Conservation (phyloP, 2,888 invertebrate genomes). For the Epirrhoe tristata region DNA sequence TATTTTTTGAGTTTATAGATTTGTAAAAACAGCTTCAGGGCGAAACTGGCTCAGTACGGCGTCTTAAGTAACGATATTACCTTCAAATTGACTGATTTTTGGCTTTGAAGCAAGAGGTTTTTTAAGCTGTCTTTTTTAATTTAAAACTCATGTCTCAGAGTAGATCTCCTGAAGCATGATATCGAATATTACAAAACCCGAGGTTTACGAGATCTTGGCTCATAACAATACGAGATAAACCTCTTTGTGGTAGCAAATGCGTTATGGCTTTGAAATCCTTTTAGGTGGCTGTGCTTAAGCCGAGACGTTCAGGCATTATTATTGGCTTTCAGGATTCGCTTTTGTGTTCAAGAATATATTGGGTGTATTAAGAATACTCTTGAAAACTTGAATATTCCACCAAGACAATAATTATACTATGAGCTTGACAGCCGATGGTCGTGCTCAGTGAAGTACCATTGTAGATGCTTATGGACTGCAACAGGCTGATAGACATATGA, state of each 20-base stretch:
- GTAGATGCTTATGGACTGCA: too few species aligned
- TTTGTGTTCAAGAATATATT: conserved; percentile 17
- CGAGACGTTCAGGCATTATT: conserved; percentile 9
- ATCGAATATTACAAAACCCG: conserved; percentile 9
- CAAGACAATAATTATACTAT: neutral
- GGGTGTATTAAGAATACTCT: neutral
- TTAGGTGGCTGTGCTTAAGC: conserved; percentile 21
- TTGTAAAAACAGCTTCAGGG: too few species aligned
- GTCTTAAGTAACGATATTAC: too few species aligned
- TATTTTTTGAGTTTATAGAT: too few species aligned
- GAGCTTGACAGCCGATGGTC: neutral
- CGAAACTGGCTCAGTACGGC: too few species aligned
- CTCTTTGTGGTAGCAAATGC: conserved; percentile 41
- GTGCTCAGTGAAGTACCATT: too few species aligned
- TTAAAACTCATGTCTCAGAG: conserved; percentile 2
- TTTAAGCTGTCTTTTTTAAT: too few species aligned
- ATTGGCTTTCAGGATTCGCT: conserved; percentile 13
- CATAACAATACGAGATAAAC: conserved; percentile 36
- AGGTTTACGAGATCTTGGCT: conserved; percentile 33
- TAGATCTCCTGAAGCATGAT: conserved; percentile 2
- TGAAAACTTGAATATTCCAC: neutral
- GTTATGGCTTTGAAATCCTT: conserved; percentile 39
- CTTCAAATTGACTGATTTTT: too few species aligned
- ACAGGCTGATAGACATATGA: too few species aligned
- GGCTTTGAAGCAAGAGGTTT: too few species aligned